Percentiles rank a stretch among this genome's conserved stretches.
Evolutionary conservation across 2,888 invertebrate genomes (phyloP).

Genomic region (Macrosiphum euphorbiae): DNA sequence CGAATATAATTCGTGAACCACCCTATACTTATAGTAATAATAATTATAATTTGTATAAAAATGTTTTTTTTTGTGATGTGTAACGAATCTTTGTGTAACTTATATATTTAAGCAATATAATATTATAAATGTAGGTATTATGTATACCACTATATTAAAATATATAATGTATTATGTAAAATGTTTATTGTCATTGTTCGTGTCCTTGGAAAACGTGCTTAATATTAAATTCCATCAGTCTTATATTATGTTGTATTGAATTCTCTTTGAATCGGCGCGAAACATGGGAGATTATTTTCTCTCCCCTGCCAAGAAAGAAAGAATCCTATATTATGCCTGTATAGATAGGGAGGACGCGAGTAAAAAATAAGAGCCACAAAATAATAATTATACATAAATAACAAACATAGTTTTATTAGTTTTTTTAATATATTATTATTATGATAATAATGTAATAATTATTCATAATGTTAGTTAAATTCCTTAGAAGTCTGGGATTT

Average conservation of each 20-base stretch:
- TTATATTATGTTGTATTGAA: neutral
- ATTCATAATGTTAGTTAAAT: neutral
- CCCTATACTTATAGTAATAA: neutral
- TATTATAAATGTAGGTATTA: neutral
- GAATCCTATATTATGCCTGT: neutral
- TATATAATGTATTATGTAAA: neutral
- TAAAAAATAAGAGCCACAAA: neutral
- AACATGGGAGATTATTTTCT: neutral
- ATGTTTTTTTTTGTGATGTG: neutral
- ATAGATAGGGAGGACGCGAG: neutral
- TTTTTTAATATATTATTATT: neutral
- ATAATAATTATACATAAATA: neutral
- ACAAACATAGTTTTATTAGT: neutral
- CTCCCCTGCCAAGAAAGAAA: neutral
- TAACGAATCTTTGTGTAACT: neutral
- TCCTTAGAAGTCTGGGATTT: neutral
- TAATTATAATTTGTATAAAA: neutral
- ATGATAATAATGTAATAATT: neutral
- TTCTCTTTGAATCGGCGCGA: neutral
- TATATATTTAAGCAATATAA: neutral
- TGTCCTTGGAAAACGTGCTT: neutral
- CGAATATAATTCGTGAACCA: neutral
- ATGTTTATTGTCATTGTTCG: neutral
- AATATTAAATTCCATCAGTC: neutral
- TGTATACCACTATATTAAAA: neutral